Evolutionary conservation across 1,140 invertebrate species (phyloP), one percentile per base, ranked within the genome.

Genomic region (Coelopa frigida): DNA sequence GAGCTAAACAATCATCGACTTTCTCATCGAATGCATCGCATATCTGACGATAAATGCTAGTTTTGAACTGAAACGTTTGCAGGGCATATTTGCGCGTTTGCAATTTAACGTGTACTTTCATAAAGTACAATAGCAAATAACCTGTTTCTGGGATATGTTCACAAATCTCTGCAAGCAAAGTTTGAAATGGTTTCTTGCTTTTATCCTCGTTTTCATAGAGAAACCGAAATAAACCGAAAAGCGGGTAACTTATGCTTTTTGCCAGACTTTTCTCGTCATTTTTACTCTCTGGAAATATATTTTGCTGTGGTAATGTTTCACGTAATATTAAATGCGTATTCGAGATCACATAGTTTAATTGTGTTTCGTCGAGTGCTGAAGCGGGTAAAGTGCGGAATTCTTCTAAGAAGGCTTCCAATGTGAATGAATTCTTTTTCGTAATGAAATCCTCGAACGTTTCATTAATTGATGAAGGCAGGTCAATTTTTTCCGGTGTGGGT

Each of bases 51-150:
- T 94, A 95, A 27, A 87, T 75, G 44, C 78, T 78, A 49, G 83
- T 80, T 73, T 92, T 92, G 42, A 87, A 85, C 63, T 89, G 86
- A 59, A 73, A 75, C 71, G 74, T 80, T 73, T 68, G 76, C 40
- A 68, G 67, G 1, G 59, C 41, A 54, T 70, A 69, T 44, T 69
- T 69, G 0, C 63, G 60, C 4, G 63, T 60, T 47, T 67, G 61
- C n/a, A 70, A 41, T 45, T 69, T 70, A n/a, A 73, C 72, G 70
- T 85, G 82, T 43, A 87, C 82, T 78, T 89, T 88, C 33, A 90
- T 72, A 70, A 87, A 91, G 69, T 90, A 95, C 17, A 96, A 71
- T 35, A 96, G 72, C 51, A 88, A 76, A 68, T 91, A 94, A 41
- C 91, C 91, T 44, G 90, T 77, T 59, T 77, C 77, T 4, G 83